Conservation (phyloP, 2,113 vertebrate genomes). For the Amblyornis subalaris region DNA sequence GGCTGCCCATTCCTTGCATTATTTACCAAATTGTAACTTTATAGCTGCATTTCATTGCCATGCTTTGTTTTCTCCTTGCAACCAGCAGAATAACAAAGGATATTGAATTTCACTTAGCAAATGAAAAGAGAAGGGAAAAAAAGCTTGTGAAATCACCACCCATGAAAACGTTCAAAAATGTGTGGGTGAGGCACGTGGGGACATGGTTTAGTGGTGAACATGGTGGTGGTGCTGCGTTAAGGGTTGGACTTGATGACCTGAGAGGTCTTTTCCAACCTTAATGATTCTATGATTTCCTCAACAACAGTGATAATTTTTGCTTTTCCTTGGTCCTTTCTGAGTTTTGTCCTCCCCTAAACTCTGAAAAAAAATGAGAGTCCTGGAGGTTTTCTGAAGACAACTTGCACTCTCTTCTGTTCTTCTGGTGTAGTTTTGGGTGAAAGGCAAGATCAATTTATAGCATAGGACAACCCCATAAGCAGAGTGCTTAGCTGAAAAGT, state of each 20-base stretch:
- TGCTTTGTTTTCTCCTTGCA: background rate
- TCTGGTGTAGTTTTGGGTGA: background rate
- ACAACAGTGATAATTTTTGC: background rate
- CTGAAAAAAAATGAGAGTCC: background rate
- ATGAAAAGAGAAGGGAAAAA: accelerated
- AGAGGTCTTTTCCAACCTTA: background rate
- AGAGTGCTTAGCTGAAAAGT: background rate
- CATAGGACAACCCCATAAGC: background rate
- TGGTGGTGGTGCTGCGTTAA: background rate
- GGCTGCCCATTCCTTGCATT: background rate
- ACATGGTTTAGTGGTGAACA: background rate
- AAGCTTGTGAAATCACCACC: background rate
- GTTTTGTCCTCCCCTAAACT: background rate
- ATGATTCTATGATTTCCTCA: background rate
- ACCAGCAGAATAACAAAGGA: background rate
- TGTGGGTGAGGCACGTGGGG: background rate
- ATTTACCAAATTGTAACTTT: background rate
- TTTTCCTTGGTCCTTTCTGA: background rate
- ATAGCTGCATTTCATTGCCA: background rate
- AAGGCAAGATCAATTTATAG: background rate
- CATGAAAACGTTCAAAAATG: background rate
- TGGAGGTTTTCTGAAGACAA: background rate
- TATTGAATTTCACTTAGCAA: background rate
- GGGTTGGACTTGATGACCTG: background rate
- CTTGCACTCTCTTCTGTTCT: background rate